Percentiles rank a stretch among this genome's conserved stretches.
phyloP scores from a whole-genome alignment of 2,797 vertebrate genomes.

The Tolypeutes matacus region DNA sequence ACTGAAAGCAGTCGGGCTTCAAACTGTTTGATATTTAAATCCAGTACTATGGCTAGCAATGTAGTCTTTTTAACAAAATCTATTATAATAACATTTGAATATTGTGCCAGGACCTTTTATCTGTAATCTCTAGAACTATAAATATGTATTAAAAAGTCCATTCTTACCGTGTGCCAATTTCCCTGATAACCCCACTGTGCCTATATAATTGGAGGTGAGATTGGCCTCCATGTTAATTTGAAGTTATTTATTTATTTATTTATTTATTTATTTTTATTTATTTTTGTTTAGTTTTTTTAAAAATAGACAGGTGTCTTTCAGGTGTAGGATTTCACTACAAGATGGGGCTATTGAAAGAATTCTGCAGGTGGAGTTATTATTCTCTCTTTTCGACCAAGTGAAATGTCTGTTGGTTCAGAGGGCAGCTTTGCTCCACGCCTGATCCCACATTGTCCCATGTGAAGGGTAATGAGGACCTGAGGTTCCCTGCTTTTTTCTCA shows the following conservation, averaged over 20 bases:
- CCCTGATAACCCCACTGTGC: not conserved
- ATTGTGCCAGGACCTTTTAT: not conserved
- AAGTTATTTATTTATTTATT: not conserved
- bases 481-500: not conserved
- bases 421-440: not conserved
- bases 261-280: too few relatives aligned
- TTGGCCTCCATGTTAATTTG: not conserved
- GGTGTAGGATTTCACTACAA: not conserved
- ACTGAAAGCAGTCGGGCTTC: not conserved
- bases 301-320: not conserved
- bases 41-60: slow-evolving; percentile 40
- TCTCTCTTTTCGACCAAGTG: not conserved
- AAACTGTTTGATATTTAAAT: slow-evolving; percentile 30
- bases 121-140: not conserved
- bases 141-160: not conserved
- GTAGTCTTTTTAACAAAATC: slow-evolving; percentile 61
- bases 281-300: not conserved
- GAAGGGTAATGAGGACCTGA: not conserved
- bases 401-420: not conserved
- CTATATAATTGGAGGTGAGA: slow-evolving; percentile 8
- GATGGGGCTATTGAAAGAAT: not conserved
- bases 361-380: not conserved
- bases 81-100: slow-evolving; percentile 12
- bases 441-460: not conserved
- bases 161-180: not conserved